Conservation (phyloP, 2,113 vertebrate species). For the Thymallus thymallus region DNA sequence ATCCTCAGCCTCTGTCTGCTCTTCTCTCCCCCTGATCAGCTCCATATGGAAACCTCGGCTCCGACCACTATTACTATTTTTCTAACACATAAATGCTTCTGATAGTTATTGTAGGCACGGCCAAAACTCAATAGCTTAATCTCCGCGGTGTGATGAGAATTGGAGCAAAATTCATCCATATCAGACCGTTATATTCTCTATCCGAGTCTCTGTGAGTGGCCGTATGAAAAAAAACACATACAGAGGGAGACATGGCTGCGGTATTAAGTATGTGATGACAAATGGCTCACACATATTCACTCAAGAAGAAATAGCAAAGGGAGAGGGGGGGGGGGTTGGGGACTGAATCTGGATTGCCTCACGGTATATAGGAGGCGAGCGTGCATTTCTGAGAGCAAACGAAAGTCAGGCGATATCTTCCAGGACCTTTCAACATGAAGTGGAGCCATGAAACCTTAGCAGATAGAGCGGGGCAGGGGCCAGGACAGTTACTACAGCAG, state of each 20-base stretch:
- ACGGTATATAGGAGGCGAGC: background rate
- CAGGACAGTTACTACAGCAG: too few species aligned
- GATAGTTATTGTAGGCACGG: conserved; percentile 68
- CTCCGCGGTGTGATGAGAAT: conserved; percentile 47
- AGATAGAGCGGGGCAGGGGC: too few species aligned
- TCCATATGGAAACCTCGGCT: conserved; percentile 64
- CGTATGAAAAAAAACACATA: conserved; percentile 1
- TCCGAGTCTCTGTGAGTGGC: background rate
- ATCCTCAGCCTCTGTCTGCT: conserved; percentile 48
- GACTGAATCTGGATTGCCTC: background rate
- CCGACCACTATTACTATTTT: conserved; percentile 36
- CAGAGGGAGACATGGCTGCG: conserved; percentile 36
- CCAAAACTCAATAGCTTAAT: conserved; percentile 52
- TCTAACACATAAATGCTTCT: conserved; percentile 63
- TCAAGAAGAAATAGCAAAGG: conserved; percentile 31
- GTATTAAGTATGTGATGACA: conserved; percentile 62
- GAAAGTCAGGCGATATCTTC: background rate
- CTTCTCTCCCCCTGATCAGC: conserved; percentile 56
- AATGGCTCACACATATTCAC: conserved; percentile 56
- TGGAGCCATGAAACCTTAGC: too few species aligned
- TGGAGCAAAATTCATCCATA: conserved; percentile 45
- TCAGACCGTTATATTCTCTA: conserved; percentile 28
- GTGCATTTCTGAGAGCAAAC: conserved; percentile 1
- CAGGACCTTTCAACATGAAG: background rate
- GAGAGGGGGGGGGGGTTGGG: conserved; percentile 11